A percentile compares a stretch with the other conserved stretches of the same genome.
These are phyloP conservation scores for Germaria angustata DNA, from an alignment of 2,888 invertebrate species.

Conservation along the genomic window DNA sequence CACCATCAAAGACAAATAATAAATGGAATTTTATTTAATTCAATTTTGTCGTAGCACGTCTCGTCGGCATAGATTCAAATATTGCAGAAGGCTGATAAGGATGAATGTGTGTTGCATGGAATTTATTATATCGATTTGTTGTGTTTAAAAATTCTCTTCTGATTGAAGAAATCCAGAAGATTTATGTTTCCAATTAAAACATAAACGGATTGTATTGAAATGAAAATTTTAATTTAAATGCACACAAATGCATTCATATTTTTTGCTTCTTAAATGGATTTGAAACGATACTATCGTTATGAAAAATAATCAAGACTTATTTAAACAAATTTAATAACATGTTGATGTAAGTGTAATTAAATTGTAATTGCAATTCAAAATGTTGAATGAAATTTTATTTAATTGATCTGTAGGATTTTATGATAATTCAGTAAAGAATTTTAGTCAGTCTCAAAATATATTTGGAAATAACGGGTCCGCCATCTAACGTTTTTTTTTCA, in stretches of 20 bases:
- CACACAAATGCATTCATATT: not conserved
- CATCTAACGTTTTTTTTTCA: too few relatives aligned
- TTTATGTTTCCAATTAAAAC: not conserved
- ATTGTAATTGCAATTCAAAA: not conserved
- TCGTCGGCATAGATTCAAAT: not conserved
- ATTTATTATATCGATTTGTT: slow-evolving; percentile 13
- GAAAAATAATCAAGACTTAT: not conserved
- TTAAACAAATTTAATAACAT: not conserved
- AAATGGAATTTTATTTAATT: not conserved
- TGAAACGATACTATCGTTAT: not conserved
- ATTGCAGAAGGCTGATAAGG: not conserved
- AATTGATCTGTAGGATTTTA: too few relatives aligned
- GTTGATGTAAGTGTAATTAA: not conserved
- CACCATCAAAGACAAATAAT: not conserved
- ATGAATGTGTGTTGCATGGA: not conserved
- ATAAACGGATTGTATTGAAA: slow-evolving; percentile 1
- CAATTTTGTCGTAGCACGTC: not conserved
- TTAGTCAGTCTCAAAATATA: too few relatives aligned
- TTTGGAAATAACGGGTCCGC: too few relatives aligned
- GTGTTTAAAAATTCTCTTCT: not conserved
- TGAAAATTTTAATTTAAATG: not conserved
- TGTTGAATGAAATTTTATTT: too few relatives aligned
- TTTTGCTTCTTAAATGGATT: not conserved
- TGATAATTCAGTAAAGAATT: too few relatives aligned
- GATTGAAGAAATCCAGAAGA: slow-evolving; percentile 15